phyloP scores from a whole-genome alignment of 1,140 invertebrate genomes.

The Procambarus virginalis region DNA sequence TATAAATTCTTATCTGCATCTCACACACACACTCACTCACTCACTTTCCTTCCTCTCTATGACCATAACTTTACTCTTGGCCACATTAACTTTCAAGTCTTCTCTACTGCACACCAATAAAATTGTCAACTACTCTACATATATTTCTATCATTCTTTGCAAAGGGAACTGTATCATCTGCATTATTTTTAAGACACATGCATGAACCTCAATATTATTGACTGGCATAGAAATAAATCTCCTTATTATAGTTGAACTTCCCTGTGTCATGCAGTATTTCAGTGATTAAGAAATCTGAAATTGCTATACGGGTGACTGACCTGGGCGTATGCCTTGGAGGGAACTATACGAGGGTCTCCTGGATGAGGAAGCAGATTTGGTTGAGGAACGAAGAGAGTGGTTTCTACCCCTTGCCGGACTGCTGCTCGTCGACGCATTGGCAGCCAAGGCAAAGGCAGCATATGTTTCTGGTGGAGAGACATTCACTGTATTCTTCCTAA shows the following conservation, averaged over 20 bases:
- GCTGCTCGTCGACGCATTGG: slow-evolving; percentile 49
- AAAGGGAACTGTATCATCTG: too few relatives aligned
- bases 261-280: slow-evolving; percentile 3
- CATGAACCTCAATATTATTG: neutral
- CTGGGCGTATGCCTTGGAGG: slow-evolving; percentile 42
- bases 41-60: too few relatives aligned
- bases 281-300: neutral
- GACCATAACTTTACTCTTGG: too few relatives aligned
- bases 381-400: slow-evolving; percentile 36
- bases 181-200: neutral
- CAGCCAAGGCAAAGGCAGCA: slow-evolving; percentile 60
- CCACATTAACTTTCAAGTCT: too few relatives aligned
- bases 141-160: too few relatives aligned
- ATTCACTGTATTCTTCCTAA: neutral
- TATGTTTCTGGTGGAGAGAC: slow-evolving; percentile 49
- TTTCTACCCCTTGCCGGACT: slow-evolving; percentile 48
- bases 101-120: too few relatives aligned
- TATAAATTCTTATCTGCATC: too few relatives aligned
- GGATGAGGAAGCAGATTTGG: slow-evolving; percentile 49
- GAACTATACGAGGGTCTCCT: slow-evolving; percentile 56
- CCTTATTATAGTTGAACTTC: neutral
- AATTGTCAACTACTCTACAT: too few relatives aligned
- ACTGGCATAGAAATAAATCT: neutral
- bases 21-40: too few relatives aligned
- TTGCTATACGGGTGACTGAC: neutral